A percentile compares a stretch with the other conserved stretches of the same genome.
These are phyloP conservation scores for Clitarchus hookeri DNA, from an alignment of 2,888 invertebrate species.

Conservation along the genomic window DNA sequence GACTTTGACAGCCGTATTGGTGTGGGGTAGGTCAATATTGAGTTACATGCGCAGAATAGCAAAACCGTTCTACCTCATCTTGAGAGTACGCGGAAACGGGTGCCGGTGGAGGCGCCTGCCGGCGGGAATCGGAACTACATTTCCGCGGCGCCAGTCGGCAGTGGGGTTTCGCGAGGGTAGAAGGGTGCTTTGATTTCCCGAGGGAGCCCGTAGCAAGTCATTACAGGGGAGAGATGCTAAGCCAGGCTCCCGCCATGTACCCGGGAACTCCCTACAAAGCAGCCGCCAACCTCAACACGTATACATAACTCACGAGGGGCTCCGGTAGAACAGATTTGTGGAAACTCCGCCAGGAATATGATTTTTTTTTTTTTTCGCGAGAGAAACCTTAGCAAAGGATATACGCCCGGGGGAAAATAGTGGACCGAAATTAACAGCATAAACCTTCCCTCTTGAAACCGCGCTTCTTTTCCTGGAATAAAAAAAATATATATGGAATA, in stretches of 20 bases:
- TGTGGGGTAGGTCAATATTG: too few relatives aligned
- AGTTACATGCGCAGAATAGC: too few relatives aligned
- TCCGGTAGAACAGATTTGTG: not conserved
- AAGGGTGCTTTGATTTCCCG: not conserved
- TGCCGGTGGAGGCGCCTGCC: not conserved
- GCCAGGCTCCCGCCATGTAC: not conserved
- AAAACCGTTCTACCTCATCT: too few relatives aligned
- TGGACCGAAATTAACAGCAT: not conserved
- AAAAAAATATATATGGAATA: not conserved
- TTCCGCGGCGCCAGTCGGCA: not conserved
- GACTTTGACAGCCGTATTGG: too few relatives aligned
- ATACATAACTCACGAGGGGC: constrained; percentile 7
- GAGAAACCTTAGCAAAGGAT: not conserved
- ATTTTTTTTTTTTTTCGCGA: not conserved
- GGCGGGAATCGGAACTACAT: not conserved
- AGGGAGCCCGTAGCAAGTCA: not conserved
- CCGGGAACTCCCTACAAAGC: too few relatives aligned
- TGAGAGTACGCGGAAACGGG: not conserved
- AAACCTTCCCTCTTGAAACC: not conserved
- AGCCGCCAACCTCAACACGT: not conserved
- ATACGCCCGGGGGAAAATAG: not conserved
- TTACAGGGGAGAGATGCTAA: constrained; percentile 14
- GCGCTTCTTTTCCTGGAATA: not conserved
- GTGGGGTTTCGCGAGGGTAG: not conserved
- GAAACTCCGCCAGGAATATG: not conserved